A percentile compares a stretch with the other conserved stretches of the same genome.
Evolutionary conservation across 1,140 invertebrate genomes (phyloP).

Genomic region (Psix sp.): DNA sequence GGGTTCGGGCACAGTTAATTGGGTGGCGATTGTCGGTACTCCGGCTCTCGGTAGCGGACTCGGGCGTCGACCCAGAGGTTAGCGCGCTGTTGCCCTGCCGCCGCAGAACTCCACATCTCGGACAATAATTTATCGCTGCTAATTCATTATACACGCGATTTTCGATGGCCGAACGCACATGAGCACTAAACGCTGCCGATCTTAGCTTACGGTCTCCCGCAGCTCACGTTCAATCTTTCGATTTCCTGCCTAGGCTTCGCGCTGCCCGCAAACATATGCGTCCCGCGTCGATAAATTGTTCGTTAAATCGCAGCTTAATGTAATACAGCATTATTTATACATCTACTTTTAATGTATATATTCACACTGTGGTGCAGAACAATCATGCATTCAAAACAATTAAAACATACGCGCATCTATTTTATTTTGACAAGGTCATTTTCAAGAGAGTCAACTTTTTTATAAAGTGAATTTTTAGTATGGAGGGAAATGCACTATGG

Average conservation of each 20-base stretch:
- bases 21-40: conserved; percentile 69
- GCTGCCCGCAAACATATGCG: conserved; percentile 37
- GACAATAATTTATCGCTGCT: conserved; percentile 58
- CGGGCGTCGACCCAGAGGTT: conserved; percentile 58
- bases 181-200: conserved; percentile 57
- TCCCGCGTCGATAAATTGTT: conserved; percentile 56
- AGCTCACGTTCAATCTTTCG: conserved; percentile 58
- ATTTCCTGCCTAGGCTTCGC: conserved; percentile 50
- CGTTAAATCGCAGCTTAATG: conserved; percentile 56
- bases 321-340: conserved; percentile 56
- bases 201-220: conserved; percentile 58
- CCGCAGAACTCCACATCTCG: conserved; percentile 11
- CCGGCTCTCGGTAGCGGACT: conserved; percentile 51
- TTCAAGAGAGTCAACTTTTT: too few species aligned
- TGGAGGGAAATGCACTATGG: too few species aligned
- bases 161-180: conserved; percentile 58
- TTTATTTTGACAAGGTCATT: too few species aligned
- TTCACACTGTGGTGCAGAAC: conserved; percentile 15
- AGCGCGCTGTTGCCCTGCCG: conserved; percentile 11
- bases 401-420: conserved; percentile 14
- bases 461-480: too few species aligned
- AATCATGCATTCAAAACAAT: conserved; percentile 42
- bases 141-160: conserved; percentile 63
- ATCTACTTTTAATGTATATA: conserved; percentile 46
- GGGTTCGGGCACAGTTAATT: conserved; percentile 71